A percentile compares a stretch with the other conserved stretches of the same genome.
Conservation (phyloP, 2,113 vertebrate genomes). For the Anarhynchus alexandrinus region DNA sequence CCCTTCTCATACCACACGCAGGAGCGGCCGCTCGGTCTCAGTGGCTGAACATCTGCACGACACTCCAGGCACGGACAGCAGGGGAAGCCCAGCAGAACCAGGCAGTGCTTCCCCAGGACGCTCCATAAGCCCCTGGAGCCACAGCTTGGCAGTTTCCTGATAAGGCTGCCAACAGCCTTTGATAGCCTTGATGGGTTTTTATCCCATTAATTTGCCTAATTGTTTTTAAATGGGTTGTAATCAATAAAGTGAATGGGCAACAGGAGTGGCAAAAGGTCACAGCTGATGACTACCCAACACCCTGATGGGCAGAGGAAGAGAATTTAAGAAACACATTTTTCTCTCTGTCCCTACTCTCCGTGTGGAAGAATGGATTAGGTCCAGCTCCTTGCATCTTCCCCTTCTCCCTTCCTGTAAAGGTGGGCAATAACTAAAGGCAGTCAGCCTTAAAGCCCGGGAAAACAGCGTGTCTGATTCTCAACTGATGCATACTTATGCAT, state of each 20-base stretch:
- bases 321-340: neutral
- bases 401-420: neutral
- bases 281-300: neutral
- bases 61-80: neutral
- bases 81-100: neutral
- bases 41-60: fast-evolving
- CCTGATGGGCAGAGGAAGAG: neutral
- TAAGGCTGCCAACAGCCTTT: neutral
- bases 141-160: neutral
- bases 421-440: conserved; percentile 15
- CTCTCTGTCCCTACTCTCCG: neutral
- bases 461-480: neutral
- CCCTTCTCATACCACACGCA: neutral
- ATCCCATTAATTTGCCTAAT: neutral
- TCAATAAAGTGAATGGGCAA: neutral
- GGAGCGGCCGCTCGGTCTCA: neutral
- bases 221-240: neutral
- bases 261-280: neutral
- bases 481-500: neutral
- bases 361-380: conserved; percentile 3
- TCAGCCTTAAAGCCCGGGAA: conserved; percentile 9
- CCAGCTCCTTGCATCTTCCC: neutral
- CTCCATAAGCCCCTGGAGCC: neutral
- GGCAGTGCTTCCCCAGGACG: neutral
- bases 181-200: neutral